Percentiles rank a stretch among this genome's conserved stretches.
Evolutionary conservation across 2,888 invertebrate species (phyloP).

Genomic region (Atherix ibis): DNA sequence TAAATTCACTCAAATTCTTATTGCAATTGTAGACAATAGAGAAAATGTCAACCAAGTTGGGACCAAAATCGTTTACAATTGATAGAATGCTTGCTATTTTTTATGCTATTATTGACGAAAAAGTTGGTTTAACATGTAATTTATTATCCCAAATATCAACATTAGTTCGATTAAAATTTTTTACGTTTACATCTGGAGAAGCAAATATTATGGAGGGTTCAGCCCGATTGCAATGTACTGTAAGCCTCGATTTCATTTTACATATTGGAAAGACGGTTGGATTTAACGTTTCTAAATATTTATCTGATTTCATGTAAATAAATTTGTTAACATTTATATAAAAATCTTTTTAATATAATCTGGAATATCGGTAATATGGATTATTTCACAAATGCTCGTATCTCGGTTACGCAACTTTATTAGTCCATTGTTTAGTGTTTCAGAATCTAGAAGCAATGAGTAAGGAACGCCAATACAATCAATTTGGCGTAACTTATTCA

Average conservation of each 20-base stretch:
- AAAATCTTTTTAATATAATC: constrained; percentile 40
- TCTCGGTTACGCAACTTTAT: constrained; percentile 46
- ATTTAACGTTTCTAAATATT: constrained; percentile 59
- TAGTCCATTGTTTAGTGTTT: constrained; percentile 54
- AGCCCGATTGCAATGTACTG: constrained; percentile 75
- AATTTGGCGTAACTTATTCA: constrained; percentile 33
- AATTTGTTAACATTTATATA: constrained; percentile 12
- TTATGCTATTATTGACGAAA: constrained; percentile 72
- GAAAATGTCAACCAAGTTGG: constrained; percentile 50
- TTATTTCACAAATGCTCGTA: constrained; percentile 52
- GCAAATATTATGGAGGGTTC: constrained; percentile 51
- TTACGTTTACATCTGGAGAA: constrained; percentile 53
- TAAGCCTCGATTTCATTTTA: constrained; percentile 64
- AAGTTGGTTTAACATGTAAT: constrained; percentile 70
- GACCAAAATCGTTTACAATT: constrained; percentile 69
- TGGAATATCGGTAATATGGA: constrained; percentile 49
- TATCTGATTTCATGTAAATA: constrained; percentile 47
- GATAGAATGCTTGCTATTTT: constrained; percentile 77
- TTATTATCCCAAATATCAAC: constrained; percentile 77
- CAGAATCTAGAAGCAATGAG: constrained; percentile 49
- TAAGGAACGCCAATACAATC: constrained; percentile 56
- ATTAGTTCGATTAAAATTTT: constrained; percentile 64
- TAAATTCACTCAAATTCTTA: not conserved
- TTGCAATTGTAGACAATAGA: constrained; percentile 28
- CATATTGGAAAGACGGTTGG: constrained; percentile 61